These are phyloP conservation scores for Crypturellus undulatus DNA, from an alignment of 2,113 vertebrate species.

Conservation along the genomic window DNA sequence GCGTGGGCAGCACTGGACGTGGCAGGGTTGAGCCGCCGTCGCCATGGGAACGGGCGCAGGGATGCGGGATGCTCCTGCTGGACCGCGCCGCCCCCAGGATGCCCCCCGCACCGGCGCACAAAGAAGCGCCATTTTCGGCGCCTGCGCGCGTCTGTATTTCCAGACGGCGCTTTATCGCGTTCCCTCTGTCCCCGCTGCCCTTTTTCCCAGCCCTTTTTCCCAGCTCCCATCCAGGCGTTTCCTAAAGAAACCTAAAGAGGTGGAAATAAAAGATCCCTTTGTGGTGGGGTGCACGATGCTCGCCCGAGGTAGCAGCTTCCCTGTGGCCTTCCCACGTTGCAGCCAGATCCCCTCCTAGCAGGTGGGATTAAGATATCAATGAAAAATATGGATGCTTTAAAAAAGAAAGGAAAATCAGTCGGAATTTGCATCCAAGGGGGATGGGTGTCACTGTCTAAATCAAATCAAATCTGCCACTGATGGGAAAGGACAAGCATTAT, in stretches of 20 bases:
- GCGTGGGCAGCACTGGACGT: background rate
- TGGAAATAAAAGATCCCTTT: constrained; percentile 47
- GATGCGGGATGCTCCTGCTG: constrained; percentile 32
- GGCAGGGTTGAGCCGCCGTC: constrained; percentile 58
- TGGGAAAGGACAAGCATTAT: too few relatives aligned
- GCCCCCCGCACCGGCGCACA: background rate
- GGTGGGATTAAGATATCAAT: background rate
- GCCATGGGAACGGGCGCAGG: constrained; percentile 72
- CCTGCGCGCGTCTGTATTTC: background rate
- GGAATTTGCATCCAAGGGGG: background rate
- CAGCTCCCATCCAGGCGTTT: constrained; percentile 61
- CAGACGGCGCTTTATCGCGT: background rate
- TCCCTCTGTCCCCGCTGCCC: background rate
- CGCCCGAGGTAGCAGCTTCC: background rate
- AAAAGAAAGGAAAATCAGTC: background rate
- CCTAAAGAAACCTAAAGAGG: constrained; percentile 60
- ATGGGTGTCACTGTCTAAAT: background rate
- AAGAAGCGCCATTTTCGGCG: background rate
- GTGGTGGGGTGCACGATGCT: background rate
- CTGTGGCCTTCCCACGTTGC: background rate
- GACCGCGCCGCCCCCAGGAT: constrained; percentile 48
- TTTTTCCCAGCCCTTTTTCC: background rate
- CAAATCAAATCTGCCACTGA: too few relatives aligned
- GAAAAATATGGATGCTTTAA: rapidly evolving
- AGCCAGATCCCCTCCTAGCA: background rate